Conservation (phyloP, 2,888 invertebrate species). For the Patella pellucida region DNA sequence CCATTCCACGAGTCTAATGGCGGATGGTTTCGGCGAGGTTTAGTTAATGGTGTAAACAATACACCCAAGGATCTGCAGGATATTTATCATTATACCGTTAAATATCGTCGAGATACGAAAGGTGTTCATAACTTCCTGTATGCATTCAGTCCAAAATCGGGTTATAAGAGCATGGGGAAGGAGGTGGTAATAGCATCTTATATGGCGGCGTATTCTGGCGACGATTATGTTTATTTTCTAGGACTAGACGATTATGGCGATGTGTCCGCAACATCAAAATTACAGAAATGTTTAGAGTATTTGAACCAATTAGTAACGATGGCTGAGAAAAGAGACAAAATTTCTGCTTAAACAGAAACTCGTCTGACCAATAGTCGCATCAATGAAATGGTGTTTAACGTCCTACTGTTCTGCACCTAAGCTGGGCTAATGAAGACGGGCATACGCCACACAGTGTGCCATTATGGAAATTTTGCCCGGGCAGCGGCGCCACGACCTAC, state of each 20-base stretch:
- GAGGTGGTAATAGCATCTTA: conserved; percentile 26
- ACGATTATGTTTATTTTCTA: conserved; percentile 35
- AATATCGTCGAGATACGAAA: conserved; percentile 31
- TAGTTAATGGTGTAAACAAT: conserved; percentile 22
- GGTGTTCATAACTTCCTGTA: conserved; percentile 37
- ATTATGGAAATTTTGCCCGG: no score
- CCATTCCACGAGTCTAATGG: conserved; percentile 43
- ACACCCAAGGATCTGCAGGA: conserved; percentile 31
- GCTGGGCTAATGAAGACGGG: no score
- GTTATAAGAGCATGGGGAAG: neutral
- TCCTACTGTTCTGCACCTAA: no score
- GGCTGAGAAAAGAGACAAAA: conserved; percentile 30
- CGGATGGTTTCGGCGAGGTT: conserved; percentile 42
- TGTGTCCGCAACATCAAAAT: neutral
- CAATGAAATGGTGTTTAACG: no score
- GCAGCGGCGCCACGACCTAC: no score
- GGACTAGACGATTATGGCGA: conserved; percentile 34
- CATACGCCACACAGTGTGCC: no score
- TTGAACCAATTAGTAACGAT: conserved; percentile 25
- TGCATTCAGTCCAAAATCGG: conserved; percentile 31
- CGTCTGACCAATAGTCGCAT: conserved; percentile 16
- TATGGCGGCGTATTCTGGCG: conserved; percentile 34
- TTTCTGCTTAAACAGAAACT: conserved; percentile 37
- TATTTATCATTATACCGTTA: conserved; percentile 30
- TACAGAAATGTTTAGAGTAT: conserved; percentile 13